These are phyloP conservation scores for Mystacornis crossleyi DNA, from an alignment of 2,113 vertebrate species.

Conservation along the genomic window DNA sequence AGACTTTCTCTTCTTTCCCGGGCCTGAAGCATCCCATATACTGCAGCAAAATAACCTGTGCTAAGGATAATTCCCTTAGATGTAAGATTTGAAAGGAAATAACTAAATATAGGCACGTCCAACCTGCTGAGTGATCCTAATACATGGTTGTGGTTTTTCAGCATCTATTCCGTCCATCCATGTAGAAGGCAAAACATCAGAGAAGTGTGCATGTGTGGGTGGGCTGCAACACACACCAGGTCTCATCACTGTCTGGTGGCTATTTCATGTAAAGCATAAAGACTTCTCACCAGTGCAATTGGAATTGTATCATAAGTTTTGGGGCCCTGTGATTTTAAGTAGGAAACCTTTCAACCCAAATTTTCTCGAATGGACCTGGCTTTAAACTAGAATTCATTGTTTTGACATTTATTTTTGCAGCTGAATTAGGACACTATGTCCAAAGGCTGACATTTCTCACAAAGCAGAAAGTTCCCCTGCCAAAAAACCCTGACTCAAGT, in stretches of 20 bases:
- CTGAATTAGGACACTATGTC: conserved; percentile 25
- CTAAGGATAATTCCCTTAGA: not conserved
- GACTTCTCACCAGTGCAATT: not conserved
- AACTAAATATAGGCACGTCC: not conserved
- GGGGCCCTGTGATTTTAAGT: not conserved
- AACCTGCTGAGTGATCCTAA: not conserved
- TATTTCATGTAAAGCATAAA: not conserved
- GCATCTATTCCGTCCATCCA: not conserved
- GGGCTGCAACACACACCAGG: not conserved
- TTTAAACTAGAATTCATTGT: conserved; percentile 23
- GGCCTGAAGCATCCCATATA: not conserved
- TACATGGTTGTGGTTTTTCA: not conserved
- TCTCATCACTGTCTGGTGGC: not conserved
- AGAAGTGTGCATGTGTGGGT: not conserved
- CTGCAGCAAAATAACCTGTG: not conserved
- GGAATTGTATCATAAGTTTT: not conserved
- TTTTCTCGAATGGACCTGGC: not conserved
- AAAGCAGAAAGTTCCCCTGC: conserved; percentile 36
- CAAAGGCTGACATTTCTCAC: conserved; percentile 23
- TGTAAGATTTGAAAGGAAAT: not conserved
- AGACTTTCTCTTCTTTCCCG: not conserved
- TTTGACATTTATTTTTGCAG: conserved; percentile 44
- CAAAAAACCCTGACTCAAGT: conserved; percentile 3
- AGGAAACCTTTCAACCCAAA: not conserved
- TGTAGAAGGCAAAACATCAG: not conserved